Conservation (phyloP, 2,797 vertebrate species). For the Helicolenus hilgendorfi region DNA sequence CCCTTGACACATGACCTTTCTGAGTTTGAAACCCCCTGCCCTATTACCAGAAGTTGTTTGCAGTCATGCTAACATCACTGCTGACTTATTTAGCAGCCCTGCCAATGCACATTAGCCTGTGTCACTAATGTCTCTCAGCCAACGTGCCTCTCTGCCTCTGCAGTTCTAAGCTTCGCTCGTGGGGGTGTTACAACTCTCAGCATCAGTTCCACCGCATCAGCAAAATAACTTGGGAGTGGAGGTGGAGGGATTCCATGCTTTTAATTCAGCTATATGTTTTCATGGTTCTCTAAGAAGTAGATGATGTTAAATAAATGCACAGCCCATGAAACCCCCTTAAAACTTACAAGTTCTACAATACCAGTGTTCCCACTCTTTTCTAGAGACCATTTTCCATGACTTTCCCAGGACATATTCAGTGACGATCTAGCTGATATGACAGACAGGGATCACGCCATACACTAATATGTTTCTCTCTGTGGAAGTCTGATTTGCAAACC, state of each 20-base stretch:
- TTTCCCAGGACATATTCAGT: too few species aligned
- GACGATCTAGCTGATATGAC: too few species aligned
- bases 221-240: not conserved
- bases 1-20: constrained; percentile 47
- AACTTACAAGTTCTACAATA: not conserved
- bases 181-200: not conserved
- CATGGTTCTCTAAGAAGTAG: not conserved
- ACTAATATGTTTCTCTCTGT: too few species aligned
- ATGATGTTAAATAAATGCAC: not conserved
- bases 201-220: constrained; percentile 3
- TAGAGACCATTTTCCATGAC: too few species aligned
- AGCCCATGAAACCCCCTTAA: not conserved
- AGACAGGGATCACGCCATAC: too few species aligned
- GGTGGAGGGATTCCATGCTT: not conserved
- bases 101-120: constrained; percentile 50
- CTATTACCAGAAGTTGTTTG: constrained; percentile 63
- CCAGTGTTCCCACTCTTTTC: too few species aligned
- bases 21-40: not conserved
- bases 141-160: constrained; percentile 6
- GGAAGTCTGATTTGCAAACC: too few species aligned
- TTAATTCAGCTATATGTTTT: not conserved
- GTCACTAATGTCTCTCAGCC: constrained; percentile 12
- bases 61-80: constrained; percentile 47
- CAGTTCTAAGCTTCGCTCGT: not conserved
- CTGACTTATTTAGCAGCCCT: constrained; percentile 76